Conservation (phyloP, 2,888 invertebrate species). For the Xestia rhomboidea region DNA sequence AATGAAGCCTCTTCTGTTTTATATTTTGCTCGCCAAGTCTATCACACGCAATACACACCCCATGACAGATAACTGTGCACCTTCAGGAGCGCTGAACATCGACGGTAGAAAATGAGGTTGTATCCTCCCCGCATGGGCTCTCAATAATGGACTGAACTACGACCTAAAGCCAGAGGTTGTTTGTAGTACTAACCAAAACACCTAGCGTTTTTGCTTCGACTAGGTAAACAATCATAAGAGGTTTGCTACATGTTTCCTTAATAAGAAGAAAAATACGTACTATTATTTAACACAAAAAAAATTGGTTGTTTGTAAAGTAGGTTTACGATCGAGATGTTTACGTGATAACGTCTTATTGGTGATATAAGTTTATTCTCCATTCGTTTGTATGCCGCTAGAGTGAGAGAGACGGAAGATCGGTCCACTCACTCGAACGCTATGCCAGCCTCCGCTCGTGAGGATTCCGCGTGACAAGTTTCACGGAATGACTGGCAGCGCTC, state of each 20-base stretch:
- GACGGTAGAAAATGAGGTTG: neutral
- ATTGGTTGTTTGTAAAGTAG: too few species aligned
- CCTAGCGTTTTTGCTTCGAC: neutral
- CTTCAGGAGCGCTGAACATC: neutral
- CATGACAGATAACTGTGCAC: neutral
- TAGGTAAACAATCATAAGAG: neutral
- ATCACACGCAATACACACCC: neutral
- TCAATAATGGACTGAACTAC: neutral
- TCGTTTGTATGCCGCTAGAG: too few species aligned
- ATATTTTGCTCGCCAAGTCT: neutral
- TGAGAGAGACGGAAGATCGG: too few species aligned
- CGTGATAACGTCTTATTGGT: too few species aligned
- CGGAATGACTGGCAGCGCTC: too few species aligned
- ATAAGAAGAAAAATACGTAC: slow-evolving; percentile 1
- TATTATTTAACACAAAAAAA: slow-evolving; percentile 6
- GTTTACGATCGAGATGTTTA: too few species aligned
- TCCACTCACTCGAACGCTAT: too few species aligned
- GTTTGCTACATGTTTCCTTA: neutral
- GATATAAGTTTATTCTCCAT: too few species aligned
- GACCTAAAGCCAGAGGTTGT: neutral
- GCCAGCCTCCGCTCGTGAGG: too few species aligned
- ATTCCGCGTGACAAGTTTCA: too few species aligned
- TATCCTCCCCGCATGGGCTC: neutral
- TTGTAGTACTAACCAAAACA: neutral
- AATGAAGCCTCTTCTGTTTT: neutral